These are phyloP conservation scores for Pelagia noctiluca DNA, from an alignment of 30 jellyfish, hydroid and myxozoan species.

Conservation along the genomic window DNA sequence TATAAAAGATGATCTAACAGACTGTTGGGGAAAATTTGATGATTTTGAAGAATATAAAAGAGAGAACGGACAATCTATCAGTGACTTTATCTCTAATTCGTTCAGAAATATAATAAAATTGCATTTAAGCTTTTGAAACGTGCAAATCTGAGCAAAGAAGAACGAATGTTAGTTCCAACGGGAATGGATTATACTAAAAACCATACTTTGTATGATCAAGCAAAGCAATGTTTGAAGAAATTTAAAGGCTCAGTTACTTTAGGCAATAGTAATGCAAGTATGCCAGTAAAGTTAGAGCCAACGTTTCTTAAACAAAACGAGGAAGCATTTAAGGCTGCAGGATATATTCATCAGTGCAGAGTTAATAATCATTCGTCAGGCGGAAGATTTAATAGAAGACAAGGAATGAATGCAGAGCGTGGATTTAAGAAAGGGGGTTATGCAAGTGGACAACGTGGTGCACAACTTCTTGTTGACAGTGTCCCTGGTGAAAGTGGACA, in stretches of 20 bases:
- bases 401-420: too few relatives aligned
- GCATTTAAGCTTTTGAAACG: not conserved
- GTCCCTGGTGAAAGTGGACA: too few relatives aligned
- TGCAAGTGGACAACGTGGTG: too few relatives aligned
- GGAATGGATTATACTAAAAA: conserved; percentile 3
- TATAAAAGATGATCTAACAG: conserved; percentile 6
- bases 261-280: not conserved
- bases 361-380: too few relatives aligned
- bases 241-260: not conserved
- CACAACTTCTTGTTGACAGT: too few relatives aligned
- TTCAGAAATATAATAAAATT: not conserved
- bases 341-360: too few relatives aligned
- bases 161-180: not conserved
- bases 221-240: conserved; percentile 6
- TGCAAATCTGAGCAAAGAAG: not conserved
- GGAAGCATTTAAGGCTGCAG: too few relatives aligned
- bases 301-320: too few relatives aligned
- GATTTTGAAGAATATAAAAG: not conserved
- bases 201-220: not conserved
- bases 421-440: too few relatives aligned
- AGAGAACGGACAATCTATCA: not conserved
- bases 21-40: conserved; percentile 1
- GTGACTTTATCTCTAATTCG: conserved; percentile 10
- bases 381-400: too few relatives aligned
- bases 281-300: not conserved